These are phyloP conservation scores for Istiophorus platypterus DNA, from an alignment of 2,113 vertebrate genomes.

Conservation along the genomic window DNA sequence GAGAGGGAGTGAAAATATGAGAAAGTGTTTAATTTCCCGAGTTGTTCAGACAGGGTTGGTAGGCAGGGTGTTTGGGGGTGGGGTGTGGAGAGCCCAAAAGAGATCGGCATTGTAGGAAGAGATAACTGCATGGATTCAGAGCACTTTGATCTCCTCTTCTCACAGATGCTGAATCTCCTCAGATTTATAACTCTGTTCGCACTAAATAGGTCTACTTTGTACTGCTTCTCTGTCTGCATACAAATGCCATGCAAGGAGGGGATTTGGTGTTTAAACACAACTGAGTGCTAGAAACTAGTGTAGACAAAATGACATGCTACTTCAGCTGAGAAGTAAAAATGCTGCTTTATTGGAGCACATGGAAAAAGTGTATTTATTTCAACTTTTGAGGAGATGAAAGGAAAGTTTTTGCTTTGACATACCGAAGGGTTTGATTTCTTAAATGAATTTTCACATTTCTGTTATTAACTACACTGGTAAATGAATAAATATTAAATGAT, in stretches of 20 bases:
- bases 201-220: conserved; percentile 42
- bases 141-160: conserved; percentile 56
- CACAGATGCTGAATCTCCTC: conserved; percentile 47
- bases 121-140: conserved; percentile 50
- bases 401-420: background rate
- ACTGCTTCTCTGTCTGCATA: conserved; percentile 42
- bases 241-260: conserved; percentile 19
- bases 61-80: background rate
- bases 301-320: background rate
- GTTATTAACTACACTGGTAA: background rate
- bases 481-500: too few species aligned
- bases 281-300: background rate
- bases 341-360: background rate
- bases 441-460: conserved; percentile 19
- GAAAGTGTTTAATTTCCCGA: conserved; percentile 15
- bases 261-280: conserved; percentile 21
- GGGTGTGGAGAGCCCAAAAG: conserved; percentile 27
- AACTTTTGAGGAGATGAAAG: conserved; percentile 8
- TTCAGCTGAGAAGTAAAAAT: conserved; percentile 12
- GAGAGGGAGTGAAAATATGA: conserved; percentile 23
- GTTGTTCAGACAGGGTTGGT: conserved; percentile 5
- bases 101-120: conserved; percentile 26
- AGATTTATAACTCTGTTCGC: conserved; percentile 35
- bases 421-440: conserved; percentile 3
- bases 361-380: background rate